phyloP scores from a whole-genome alignment of 2,113 vertebrate species.

The Sebastes schlegelii region DNA sequence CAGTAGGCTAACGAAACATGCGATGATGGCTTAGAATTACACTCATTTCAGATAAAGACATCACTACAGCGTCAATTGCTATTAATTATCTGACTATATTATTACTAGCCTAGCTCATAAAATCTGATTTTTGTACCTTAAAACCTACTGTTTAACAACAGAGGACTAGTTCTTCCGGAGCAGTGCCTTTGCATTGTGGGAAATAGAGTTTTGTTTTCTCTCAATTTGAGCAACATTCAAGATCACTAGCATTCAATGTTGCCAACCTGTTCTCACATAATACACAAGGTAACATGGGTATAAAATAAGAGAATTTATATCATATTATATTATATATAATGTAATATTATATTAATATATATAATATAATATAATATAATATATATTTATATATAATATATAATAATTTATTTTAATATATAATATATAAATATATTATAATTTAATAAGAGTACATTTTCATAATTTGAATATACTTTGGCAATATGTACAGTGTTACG shows the following conservation, averaged over 20 bases:
- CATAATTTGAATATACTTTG: too few relatives aligned
- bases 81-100: background rate
- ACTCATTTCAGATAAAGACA: background rate
- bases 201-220: conserved; percentile 9
- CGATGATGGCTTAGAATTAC: background rate
- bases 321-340: too few relatives aligned
- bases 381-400: too few relatives aligned
- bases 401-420: too few relatives aligned
- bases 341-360: too few relatives aligned
- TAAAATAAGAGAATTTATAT: background rate
- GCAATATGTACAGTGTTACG: too few relatives aligned
- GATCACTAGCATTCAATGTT: conserved; percentile 6
- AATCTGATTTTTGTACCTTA: background rate
- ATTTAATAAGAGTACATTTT: too few relatives aligned
- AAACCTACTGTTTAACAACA: background rate
- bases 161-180: conserved; percentile 6
- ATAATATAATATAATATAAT: too few relatives aligned
- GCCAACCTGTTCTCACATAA: background rate
- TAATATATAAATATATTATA: too few relatives aligned
- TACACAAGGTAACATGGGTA: background rate
- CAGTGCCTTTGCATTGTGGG: conserved; percentile 41
- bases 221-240: conserved; percentile 45
- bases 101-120: background rate
- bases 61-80: background rate
- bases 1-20: background rate